Evolutionary conservation across 2,888 invertebrate genomes (phyloP).

Genomic region (Podabrus alpinus): DNA sequence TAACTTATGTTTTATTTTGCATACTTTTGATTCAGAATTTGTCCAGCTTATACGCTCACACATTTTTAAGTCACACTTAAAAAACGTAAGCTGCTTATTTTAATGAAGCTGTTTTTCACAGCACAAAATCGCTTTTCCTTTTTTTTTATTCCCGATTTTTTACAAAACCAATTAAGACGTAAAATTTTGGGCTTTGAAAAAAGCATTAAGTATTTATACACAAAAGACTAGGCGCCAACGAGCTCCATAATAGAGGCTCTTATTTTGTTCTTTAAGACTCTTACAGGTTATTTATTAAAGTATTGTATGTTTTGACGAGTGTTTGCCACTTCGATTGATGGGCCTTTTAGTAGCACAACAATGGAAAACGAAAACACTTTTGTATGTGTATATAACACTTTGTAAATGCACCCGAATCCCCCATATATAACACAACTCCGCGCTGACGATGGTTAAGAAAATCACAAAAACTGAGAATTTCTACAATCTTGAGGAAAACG

Average conservation of each 20-base stretch:
- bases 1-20: conserved; percentile 21
- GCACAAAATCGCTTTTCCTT: not conserved
- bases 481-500: conserved; percentile 22
- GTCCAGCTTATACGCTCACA: not conserved
- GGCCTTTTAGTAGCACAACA: not conserved
- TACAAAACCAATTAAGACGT: not conserved
- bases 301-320: conserved; percentile 15
- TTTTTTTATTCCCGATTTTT: not conserved
- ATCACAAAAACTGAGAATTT: not conserved
- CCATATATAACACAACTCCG: not conserved
- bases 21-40: conserved; percentile 6
- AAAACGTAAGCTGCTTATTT: not conserved
- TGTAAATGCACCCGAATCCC: not conserved
- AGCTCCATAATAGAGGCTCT: conserved; percentile 17
- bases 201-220: not conserved
- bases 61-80: not conserved
- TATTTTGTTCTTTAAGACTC: conserved; percentile 16
- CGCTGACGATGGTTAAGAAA: not conserved
- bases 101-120: not conserved
- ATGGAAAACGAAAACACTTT: conserved; percentile 7
- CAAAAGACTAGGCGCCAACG: conserved; percentile 23
- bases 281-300: conserved; percentile 10
- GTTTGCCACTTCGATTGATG: conserved; percentile 6
- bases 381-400: not conserved
- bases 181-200: not conserved